These are phyloP conservation scores for Strigamia crassipes DNA, from an alignment of 2,888 invertebrate species.

Conservation along the genomic window DNA sequence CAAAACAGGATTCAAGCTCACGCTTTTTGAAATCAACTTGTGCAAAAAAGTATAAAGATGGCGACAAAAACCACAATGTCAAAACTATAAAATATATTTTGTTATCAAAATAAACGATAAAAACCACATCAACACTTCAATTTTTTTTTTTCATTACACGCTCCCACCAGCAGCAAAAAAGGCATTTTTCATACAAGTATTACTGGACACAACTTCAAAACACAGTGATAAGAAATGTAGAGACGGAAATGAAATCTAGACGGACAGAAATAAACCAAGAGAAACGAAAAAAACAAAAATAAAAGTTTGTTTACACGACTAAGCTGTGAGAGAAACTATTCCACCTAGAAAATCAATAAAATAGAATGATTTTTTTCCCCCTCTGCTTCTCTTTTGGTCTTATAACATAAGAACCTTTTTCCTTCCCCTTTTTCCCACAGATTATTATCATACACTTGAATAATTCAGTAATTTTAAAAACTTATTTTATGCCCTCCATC, in stretches of 20 bases:
- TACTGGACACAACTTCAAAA: conserved; percentile 30
- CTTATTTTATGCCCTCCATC: not conserved
- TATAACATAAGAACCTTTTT: not conserved
- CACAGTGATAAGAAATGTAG: conserved; percentile 12
- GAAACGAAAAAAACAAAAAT: conserved; percentile 12
- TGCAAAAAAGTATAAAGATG: not conserved
- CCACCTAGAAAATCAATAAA: conserved; percentile 38
- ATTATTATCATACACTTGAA: conserved; percentile 1
- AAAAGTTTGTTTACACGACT: conserved; percentile 40
- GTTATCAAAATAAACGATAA: conserved; percentile 19
- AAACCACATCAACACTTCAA: conserved; percentile 30
- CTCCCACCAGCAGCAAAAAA: not conserved
- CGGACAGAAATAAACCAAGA: conserved; percentile 23
- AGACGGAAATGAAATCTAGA: conserved; percentile 39
- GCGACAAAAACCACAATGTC: conserved; percentile 38
- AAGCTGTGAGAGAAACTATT: conserved; percentile 24
- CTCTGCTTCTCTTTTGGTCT: not conserved
- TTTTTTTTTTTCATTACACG: not conserved
- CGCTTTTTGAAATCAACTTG: conserved; percentile 23
- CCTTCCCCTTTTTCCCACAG: not conserved
- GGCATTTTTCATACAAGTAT: not conserved
- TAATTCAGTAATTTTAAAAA: conserved; percentile 28
- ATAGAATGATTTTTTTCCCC: conserved; percentile 10
- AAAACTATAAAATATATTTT: conserved; percentile 38
- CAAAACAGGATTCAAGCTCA: conserved; percentile 35